Evolutionary conservation across 53 echinoderm and acorn worm genomes (phyloP), one percentile per base, ranked within the genome.

Genomic region (Holothuria scabra): DNA sequence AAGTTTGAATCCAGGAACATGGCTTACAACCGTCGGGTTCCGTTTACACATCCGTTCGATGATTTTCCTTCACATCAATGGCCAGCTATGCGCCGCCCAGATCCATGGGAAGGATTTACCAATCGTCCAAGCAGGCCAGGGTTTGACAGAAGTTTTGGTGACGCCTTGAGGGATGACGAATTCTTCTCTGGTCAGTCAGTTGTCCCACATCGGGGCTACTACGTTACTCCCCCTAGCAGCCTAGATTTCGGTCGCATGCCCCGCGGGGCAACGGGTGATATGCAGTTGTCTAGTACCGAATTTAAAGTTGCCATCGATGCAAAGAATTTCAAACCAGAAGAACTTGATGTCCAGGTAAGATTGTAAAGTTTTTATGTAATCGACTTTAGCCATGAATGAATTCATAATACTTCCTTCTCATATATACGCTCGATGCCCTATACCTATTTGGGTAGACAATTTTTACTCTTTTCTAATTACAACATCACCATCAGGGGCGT

Each of bases 271-370:
- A 83, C 67, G 1, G 86, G 85, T 28, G 91, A 88, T 48, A 75
- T 91, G 46, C 71, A 62, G 83, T 37, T 86, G 67, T 89, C 63
- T 23, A 78, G 72, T 21, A 89, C 69, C 6, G 80, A 88, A 33
- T 91, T 91, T 80, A 76, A 79, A 32, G 89, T 91, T 57, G 82
- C 88, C 22, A 63, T 93, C 24, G 93, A 91, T 28, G 93, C 88
- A 56, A 76, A 85, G 30, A 65, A 85, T 64, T 93, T 91, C 62
- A 72, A 71, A 24, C 93, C 93, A 1, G 90, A 90, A 37, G 93
- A 93, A 41, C 90, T 93, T 29, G 88, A 87, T n/a, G 90, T 93
- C 56, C 74, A 85, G 87, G 87, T 88, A 29, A 67, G 81, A 25
- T 18, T 23, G 26, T 31, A 4, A 7, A 21, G 26, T 25, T 28